phyloP scores from a whole-genome alignment of 1,140 invertebrate genomes.

The Scaptomyza montana region DNA sequence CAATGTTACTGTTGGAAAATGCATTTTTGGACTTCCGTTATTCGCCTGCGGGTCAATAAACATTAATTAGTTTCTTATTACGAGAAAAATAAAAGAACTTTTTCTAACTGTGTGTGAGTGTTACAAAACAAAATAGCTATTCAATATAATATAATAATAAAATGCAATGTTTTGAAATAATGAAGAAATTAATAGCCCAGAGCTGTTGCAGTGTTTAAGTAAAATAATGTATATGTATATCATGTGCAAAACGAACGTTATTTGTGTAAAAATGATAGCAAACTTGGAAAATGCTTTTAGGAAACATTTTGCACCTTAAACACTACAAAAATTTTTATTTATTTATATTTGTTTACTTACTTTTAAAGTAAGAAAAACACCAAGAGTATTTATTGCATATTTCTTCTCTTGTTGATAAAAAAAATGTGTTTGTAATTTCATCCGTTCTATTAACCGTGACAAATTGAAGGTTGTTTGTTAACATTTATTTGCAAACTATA shows the following conservation, averaged over 20 bases:
- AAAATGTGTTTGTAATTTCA: slow-evolving; percentile 30
- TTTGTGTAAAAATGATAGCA: no score
- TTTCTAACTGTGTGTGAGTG: slow-evolving; percentile 22
- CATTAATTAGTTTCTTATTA: slow-evolving; percentile 47
- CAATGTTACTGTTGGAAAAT: slow-evolving; percentile 58
- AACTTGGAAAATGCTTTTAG: no score
- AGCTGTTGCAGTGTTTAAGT: not conserved
- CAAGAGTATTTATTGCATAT: slow-evolving; percentile 1
- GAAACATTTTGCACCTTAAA: no score
- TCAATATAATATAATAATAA: slow-evolving; percentile 30
- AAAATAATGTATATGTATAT: not conserved
- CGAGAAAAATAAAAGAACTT: slow-evolving; percentile 11
- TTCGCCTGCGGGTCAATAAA: slow-evolving; percentile 40
- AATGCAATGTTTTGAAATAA: not conserved
- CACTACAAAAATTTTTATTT: not conserved
- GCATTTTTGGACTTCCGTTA: slow-evolving; percentile 69
- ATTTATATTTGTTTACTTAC: not conserved
- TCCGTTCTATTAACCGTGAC: slow-evolving; percentile 35
- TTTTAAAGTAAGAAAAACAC: not conserved
- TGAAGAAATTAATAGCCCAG: not conserved
- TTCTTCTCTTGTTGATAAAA: slow-evolving; percentile 14
- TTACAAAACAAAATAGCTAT: not conserved
- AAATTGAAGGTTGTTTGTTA: slow-evolving; percentile 23
- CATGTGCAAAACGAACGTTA: no score
- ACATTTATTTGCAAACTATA: slow-evolving; percentile 9